Evolutionary conservation across 2,888 invertebrate genomes (phyloP), one percentile per base, ranked within the genome.

Genomic region (Oscheius sp.): DNA sequence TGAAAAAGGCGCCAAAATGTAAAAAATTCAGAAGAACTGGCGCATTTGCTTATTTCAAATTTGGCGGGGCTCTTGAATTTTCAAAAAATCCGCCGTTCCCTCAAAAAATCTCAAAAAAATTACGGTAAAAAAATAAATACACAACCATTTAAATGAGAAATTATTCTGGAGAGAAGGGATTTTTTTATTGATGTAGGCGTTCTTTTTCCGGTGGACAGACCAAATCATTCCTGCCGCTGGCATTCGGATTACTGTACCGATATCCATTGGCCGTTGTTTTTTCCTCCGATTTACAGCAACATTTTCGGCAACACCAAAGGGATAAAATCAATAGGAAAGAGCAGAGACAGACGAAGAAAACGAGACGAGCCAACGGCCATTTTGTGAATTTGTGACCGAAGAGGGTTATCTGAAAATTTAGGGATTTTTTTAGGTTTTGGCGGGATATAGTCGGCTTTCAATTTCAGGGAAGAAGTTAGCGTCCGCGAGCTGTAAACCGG

Each of bases 171-270:
- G 35, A 9, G 59, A 45, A 43, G n/a, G n/a, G 18, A 66, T 23
- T 18, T 6, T 16, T n/a, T 49, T 56, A 80, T 66, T 80, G 78
- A 16, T 74, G 76, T 35, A 80, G 80, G 56, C 74, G 76, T 69
- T 80, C 78, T 72, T 80, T 80, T 61, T 80, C 80, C 53, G 75
- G 75, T 7, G 59, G 61, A 78, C 78, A 77, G 71, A 80, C 80
- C 74, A 80, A 53, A 69, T 78, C 78, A 25, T 72, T 76, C 29
- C 75, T 68, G 35, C 35, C 35, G 35, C 35, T 35, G 35, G 5
- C 9, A 45, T 68, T 75, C 3, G 80, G 75, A 7, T 76, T 75
- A 27, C 74, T 73, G 68, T 80, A 80, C 56, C 75, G 80, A 58
- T 78, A 80, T 23, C 80, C 80, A 52, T 80, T 78, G 49, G 77